Conservation (phyloP, 2,888 invertebrate genomes). For the Latrodectus hesperus region DNA sequence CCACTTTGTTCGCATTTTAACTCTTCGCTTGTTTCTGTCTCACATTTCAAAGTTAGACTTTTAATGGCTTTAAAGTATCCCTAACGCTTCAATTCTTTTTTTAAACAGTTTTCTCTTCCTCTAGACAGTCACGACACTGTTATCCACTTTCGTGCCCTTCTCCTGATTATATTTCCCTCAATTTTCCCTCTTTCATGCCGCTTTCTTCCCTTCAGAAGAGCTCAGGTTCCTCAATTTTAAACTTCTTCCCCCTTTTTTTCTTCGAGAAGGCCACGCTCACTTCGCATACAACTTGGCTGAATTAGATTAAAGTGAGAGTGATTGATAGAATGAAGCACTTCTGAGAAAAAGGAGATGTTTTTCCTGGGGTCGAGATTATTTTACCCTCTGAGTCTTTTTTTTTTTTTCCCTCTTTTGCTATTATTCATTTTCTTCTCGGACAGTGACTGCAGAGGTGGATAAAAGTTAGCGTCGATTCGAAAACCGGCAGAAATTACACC, state of each 20-base stretch:
- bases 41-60: conserved; percentile 61
- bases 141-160: conserved; percentile 61
- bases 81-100: conserved; percentile 32
- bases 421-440: neutral
- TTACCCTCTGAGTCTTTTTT: neutral
- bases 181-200: conserved; percentile 29
- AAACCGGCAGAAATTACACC: too few relatives aligned
- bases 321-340: conserved; percentile 58
- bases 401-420: neutral
- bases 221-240: conserved; percentile 9
- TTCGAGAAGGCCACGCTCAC: neutral
- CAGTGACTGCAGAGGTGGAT: too few relatives aligned
- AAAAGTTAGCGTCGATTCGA: too few relatives aligned
- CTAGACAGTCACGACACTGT: conserved; percentile 66
- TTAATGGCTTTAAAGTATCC: conserved; percentile 67
- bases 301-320: conserved; percentile 64
- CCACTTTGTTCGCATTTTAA: conserved; percentile 68
- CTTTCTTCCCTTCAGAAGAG: neutral
- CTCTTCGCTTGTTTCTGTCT: conserved; percentile 33
- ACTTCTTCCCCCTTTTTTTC: conserved; percentile 12
- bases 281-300: conserved; percentile 27
- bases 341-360: conserved; percentile 5
- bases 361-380: neutral
- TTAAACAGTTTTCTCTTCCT: conserved; percentile 11
- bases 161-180: conserved; percentile 66